Conservation (phyloP, 2,797 vertebrate genomes). For the Alfaro cultratus region DNA sequence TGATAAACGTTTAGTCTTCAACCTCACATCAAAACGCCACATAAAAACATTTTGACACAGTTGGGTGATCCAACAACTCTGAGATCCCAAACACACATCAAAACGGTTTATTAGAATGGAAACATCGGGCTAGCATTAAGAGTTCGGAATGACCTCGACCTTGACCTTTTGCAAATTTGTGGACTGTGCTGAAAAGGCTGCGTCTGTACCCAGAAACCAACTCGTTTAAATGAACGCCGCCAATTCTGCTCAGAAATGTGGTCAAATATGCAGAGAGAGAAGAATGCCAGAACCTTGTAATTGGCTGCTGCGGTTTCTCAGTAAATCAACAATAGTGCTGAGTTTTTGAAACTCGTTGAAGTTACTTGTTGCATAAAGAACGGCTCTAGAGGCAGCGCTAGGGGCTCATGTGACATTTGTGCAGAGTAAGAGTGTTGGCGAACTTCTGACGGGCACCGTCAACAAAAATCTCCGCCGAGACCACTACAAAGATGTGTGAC, state of each 20-base stretch:
- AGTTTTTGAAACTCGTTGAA: not conserved
- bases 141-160: not conserved
- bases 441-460: not conserved
- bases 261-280: not conserved
- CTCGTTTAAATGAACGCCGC: not conserved
- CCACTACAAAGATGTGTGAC: constrained; percentile 1
- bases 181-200: not conserved
- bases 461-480: not conserved
- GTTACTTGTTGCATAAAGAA: not conserved
- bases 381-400: too few species aligned
- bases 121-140: not conserved
- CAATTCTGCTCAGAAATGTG: not conserved
- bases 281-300: not conserved
- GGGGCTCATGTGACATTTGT: not conserved
- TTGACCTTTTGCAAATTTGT: not conserved
- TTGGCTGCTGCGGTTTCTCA: not conserved
- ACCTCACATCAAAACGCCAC: not conserved
- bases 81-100: not conserved
- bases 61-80: not conserved
- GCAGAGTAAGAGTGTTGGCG: not conserved
- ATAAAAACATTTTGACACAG: not conserved
- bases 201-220: not conserved
- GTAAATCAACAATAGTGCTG: not conserved
- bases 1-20: not conserved
- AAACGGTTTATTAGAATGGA: not conserved